These are phyloP conservation scores for Chelonus formosanus DNA, from an alignment of 2,888 invertebrate genomes.

Conservation along the genomic window DNA sequence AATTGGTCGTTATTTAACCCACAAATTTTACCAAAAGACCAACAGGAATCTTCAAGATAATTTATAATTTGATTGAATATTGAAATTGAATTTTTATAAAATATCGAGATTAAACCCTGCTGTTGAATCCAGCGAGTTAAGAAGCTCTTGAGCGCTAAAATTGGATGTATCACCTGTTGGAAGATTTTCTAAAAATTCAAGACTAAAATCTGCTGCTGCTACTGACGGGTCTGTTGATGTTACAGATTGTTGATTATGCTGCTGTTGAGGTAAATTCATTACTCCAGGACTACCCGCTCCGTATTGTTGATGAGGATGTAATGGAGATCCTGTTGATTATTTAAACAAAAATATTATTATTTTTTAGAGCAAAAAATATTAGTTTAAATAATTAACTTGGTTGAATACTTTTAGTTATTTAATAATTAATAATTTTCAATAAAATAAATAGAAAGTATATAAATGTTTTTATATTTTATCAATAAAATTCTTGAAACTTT, in stretches of 20 bases:
- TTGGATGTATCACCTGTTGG: constrained; percentile 78
- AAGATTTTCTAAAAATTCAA: constrained; percentile 87
- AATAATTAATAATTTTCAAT: no score
- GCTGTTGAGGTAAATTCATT: constrained; percentile 58
- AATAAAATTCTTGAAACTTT: no score
- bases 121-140: constrained; percentile 83
- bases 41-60: not conserved
- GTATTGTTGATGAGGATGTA: constrained; percentile 65
- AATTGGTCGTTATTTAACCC: no score
- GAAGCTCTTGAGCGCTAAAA: constrained; percentile 82
- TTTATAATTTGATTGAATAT: constrained; percentile 17
- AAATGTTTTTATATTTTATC: no score
- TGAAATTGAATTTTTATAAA: constrained; percentile 48
- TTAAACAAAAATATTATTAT: not conserved
- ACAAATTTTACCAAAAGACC: no score
- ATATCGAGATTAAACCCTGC: constrained; percentile 67
- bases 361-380: no score
- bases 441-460: no score
- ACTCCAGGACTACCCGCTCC: constrained; percentile 59
- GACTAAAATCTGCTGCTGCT: constrained; percentile 73
- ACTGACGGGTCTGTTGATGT: constrained; percentile 55
- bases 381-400: no score
- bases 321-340: constrained; percentile 54
- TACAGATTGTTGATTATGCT: constrained; percentile 50
- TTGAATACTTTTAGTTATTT: no score